Base-by-base conservation (phyloP, 2,797 vertebrate species). In the Sebastes minor region DNA sequence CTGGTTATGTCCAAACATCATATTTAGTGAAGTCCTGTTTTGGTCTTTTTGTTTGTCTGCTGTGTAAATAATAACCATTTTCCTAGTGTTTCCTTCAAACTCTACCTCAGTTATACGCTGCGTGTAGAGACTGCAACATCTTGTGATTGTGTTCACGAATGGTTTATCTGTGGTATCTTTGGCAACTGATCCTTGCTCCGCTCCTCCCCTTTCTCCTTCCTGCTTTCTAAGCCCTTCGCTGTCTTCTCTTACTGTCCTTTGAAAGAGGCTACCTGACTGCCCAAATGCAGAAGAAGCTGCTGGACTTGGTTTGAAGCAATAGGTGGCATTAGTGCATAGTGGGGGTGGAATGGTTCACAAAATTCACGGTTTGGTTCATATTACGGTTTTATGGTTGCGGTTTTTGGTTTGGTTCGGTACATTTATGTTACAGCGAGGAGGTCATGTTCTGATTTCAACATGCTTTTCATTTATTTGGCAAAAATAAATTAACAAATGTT, bases 111-210 rank as follows among this genome's bases (percentile, higher is more conserved):
- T 63, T 38, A 2, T n/a, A 22, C 78, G 32, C 30, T 69, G 18
- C 3, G 10, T 79, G 35, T 46, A 61, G 28, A 61, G 71, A 76
- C 60, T 69, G 35, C 49, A 81, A 42, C 25, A 74, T 27, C 20
- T 52, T 73, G 68, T 71, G 67, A 82, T 46, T 56, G 32, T 63
- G 70, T 82, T 80, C 62, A 76, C 8, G 3, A 79, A 56, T 5
- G 3, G 65, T 85, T 86, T 85, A 82, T 89, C 80, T 80, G 63
- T 68, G 69, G 62, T 90, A 82, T 87, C 81, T 93, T 89, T 89
- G 86, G 80, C 52, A 55, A 65, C 87, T 86, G 88, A 88, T 91
- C 87, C 80, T 74, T 74, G 20, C 56, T 72, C 30, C 60, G 69
- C 80, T 82, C 84, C 83, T 84, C 80, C 78, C 56, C 38, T 74